Percentiles rank a stretch among this genome's conserved stretches.
phyloP scores from a whole-genome alignment of 2,797 vertebrate genomes.

The Liasis olivaceus region DNA sequence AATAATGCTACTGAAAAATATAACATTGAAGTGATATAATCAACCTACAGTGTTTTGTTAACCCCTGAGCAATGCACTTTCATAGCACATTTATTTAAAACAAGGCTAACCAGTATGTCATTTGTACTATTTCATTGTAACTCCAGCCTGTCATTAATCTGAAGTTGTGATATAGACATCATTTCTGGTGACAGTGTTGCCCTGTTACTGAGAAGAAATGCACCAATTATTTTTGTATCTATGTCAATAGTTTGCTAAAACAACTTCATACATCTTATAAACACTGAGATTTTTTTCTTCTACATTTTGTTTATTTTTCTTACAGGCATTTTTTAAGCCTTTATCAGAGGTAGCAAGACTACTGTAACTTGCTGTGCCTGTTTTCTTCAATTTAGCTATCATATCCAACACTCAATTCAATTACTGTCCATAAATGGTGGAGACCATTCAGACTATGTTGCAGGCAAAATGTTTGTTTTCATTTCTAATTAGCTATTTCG shows the following conservation, averaged over 20 bases:
- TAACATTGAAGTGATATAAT: neutral
- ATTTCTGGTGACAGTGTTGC: neutral
- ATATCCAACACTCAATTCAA: neutral
- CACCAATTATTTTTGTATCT: neutral
- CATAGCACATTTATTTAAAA: neutral
- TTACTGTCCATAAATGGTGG: neutral
- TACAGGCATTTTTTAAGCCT: neutral
- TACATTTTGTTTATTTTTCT: neutral
- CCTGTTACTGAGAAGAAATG: neutral
- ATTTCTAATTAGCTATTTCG: slow-evolving; percentile 8
- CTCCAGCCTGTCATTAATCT: neutral
- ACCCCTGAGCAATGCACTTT: neutral
- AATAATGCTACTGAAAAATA: neutral
- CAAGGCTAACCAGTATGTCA: neutral
- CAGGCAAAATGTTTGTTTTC: neutral
- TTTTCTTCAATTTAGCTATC: slow-evolving; percentile 3
- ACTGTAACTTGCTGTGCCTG: neutral
- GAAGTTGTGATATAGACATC: neutral
- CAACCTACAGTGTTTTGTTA: neutral
- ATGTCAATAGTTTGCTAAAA: neutral
- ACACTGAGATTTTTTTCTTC: neutral
- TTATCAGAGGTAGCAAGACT: neutral
- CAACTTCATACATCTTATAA: neutral
- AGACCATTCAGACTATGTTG: neutral
- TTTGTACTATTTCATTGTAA: neutral